Percentiles rank a stretch among this genome's conserved stretches.
Evolutionary conservation across 2,888 invertebrate species (phyloP).

Genomic region (Eremobia ochroleuca): DNA sequence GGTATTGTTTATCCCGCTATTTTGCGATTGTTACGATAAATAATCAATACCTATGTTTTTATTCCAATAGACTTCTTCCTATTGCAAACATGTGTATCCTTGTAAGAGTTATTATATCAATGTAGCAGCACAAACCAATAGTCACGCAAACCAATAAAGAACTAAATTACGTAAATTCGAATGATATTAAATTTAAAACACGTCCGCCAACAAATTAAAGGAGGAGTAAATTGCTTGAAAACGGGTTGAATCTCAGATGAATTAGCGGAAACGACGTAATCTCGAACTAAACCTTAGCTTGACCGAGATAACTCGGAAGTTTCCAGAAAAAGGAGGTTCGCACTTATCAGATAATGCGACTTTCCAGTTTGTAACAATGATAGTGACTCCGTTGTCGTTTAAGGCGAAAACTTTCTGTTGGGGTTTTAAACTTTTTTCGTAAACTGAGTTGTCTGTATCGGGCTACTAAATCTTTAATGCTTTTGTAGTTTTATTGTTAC

Average conservation of each 20-base stretch:
- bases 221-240: constrained; percentile 59
- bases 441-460: constrained; percentile 64
- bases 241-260: constrained; percentile 63
- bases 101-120: background rate
- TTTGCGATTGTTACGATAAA: background rate
- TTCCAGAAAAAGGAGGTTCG: constrained; percentile 68
- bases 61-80: background rate
- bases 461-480: constrained; percentile 65
- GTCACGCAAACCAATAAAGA: constrained; percentile 16
- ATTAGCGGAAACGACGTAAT: constrained; percentile 67
- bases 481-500: constrained; percentile 66
- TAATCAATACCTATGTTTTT: background rate
- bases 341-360: constrained; percentile 72
- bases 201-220: constrained; percentile 54
- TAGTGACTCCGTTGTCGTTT: constrained; percentile 67
- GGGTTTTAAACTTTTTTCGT: constrained; percentile 70
- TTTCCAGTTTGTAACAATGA: constrained; percentile 69
- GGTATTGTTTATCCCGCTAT: background rate
- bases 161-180: constrained; percentile 6
- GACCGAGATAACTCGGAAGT: constrained; percentile 69
- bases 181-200: constrained; percentile 35
- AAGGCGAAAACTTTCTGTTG: constrained; percentile 67
- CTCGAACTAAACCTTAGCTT: constrained; percentile 67
- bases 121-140: background rate
- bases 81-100: background rate